Base-by-base conservation (phyloP, 2,113 vertebrate species). In the Motacilla tschutschensis region DNA sequence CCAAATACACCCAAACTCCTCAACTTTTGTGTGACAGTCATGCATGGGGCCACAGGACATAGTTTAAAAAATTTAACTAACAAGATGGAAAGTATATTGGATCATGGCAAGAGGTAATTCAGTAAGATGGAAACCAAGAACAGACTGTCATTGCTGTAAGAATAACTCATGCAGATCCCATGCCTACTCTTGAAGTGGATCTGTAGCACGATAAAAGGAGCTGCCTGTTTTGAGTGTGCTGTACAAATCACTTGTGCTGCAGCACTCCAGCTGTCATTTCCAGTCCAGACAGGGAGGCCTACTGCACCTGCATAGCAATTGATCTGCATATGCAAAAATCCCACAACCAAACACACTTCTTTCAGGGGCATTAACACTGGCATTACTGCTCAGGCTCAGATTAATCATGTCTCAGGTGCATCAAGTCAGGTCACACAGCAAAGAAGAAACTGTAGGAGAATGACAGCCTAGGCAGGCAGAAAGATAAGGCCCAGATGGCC, bases 251-350 rank as follows among this genome's bases (percentile, higher is more conserved):
- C 65, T 87, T 29, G 33, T 55, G 31, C 60, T 67, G 33, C 77
- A 87, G 62, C 77, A 59, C 47, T 86, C 70, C 89, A 86, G 74
- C 62, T 77, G 60, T 25, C 76, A 58, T 15, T 64, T 80, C 77
- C 73, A 77, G 65, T 12, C 44, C 77, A 83, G 60, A 43, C 44
- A 85, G 10, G 12, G n/a, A 87, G 17, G 44, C 60, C 69, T 65
- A 28, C 40, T 47, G 55, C 57, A 89, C 59, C 72, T 91, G 72
- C 69, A 85, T 0, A 46, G 47, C 57, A 85, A 85, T 1, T 50
- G 31, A 71, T 51, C 65, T 51, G 44, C 3, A 3, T 25, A 71
- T n/a, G 53, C 40, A 11, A 77, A 85, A 65, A 38, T 31, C 9
- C 16, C 36, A 62, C 59, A 77, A 21, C 51, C 51, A 74, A 73